A percentile compares a stretch with the other conserved stretches of the same genome.
Evolutionary conservation across 2,797 vertebrate species (phyloP).

Genomic region (Leptatherina wallacei): DNA sequence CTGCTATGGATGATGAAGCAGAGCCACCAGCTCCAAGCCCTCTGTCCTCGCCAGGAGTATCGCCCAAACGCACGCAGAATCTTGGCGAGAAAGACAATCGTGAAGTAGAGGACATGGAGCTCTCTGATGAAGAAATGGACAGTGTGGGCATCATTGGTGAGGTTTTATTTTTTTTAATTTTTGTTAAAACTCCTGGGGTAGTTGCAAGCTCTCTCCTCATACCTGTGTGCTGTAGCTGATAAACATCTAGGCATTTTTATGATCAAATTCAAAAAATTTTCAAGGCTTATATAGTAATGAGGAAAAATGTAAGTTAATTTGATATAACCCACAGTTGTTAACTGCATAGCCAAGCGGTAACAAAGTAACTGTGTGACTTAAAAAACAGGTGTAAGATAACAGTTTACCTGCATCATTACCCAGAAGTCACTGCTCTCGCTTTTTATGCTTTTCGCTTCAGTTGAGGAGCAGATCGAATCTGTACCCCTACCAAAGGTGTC

Average conservation of each 20-base stretch:
- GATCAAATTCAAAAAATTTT: too few relatives aligned
- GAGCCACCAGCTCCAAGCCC: constrained; percentile 81
- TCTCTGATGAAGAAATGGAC: constrained; percentile 90
- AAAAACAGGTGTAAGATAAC: background rate
- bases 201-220: background rate
- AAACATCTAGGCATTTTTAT: background rate
- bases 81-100: constrained; percentile 86
- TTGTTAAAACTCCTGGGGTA: too few relatives aligned
- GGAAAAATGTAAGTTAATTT: too few relatives aligned
- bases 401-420: background rate
- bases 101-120: constrained; percentile 97
- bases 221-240: background rate
- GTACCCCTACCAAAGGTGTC: constrained; percentile 37
- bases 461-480: constrained; percentile 85
- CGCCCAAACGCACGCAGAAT: constrained; percentile 48
- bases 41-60: constrained; percentile 77
- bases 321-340: too few relatives aligned
- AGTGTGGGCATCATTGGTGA: constrained; percentile 88
- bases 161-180: too few relatives aligned
- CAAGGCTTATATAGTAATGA: too few relatives aligned
- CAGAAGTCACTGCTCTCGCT: background rate
- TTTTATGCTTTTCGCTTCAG: constrained; percentile 66
- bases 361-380: background rate
- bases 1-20: constrained; percentile 80
- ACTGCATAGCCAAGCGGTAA: background rate